These are phyloP conservation scores for Drosophila mimetica DNA, from an alignment of 2,888 invertebrate species.

Conservation along the genomic window DNA sequence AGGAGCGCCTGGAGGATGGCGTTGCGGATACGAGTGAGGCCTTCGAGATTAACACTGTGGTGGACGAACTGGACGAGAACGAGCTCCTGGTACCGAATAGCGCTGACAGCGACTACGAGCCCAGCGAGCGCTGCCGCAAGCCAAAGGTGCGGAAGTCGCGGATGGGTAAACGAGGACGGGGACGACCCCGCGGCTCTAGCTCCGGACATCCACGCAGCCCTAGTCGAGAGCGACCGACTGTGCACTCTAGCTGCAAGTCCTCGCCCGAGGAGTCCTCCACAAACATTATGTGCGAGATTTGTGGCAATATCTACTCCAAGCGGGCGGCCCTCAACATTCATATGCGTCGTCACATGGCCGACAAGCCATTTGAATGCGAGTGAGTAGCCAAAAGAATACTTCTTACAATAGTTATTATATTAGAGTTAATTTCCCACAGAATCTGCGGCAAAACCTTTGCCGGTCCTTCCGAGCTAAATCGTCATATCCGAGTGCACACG, in stretches of 20 bases:
- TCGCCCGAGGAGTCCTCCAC: constrained; percentile 54
- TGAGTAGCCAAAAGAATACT: constrained; percentile 49
- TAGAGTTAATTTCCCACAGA: constrained; percentile 49
- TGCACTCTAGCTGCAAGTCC: constrained; percentile 34
- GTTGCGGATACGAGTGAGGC: constrained; percentile 44
- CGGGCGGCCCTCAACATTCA: constrained; percentile 83
- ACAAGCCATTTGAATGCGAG: constrained; percentile 84
- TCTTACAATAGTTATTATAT: not conserved
- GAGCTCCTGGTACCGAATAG: constrained; percentile 45
- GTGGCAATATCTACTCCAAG: constrained; percentile 83
- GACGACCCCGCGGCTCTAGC: constrained; percentile 55
- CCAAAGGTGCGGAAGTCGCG: constrained; percentile 58
- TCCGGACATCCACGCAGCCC: not conserved
- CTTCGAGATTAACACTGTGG: constrained; percentile 15
- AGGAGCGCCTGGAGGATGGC: constrained; percentile 63
- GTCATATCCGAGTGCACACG: constrained; percentile 84
- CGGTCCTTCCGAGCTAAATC: constrained; percentile 82
- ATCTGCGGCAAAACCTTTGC: constrained; percentile 82
- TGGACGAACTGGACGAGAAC: constrained; percentile 40
- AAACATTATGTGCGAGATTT: constrained; percentile 83
- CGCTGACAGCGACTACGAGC: constrained; percentile 73
- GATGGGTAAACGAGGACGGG: constrained; percentile 62
- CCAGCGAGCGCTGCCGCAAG: constrained; percentile 64
- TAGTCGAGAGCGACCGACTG: constrained; percentile 14
- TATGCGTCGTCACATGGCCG: constrained; percentile 83